Percentiles rank a stretch among this genome's conserved stretches.
Evolutionary conservation across 2,113 vertebrate species (phyloP).

Genomic region (Pangasianodon hypophthalmus): DNA sequence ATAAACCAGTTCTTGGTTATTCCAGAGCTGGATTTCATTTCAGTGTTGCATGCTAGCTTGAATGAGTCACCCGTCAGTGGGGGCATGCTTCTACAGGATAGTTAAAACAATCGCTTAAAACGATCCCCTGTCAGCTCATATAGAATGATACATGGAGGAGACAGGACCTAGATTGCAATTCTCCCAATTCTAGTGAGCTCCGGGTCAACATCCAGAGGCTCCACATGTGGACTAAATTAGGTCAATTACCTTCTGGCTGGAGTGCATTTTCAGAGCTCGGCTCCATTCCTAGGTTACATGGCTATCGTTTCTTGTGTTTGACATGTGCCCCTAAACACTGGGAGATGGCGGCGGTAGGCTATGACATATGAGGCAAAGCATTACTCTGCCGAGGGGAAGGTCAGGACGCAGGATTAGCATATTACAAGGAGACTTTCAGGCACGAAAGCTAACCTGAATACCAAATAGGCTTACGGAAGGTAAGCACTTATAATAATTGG

Average conservation of each 20-base stretch:
- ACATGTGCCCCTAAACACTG: slow-evolving; percentile 14
- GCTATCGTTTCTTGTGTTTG: slow-evolving; percentile 18
- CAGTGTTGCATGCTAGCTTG: background rate
- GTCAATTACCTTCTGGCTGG: slow-evolving; percentile 31
- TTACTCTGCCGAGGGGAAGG: slow-evolving; percentile 3
- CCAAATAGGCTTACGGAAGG: background rate
- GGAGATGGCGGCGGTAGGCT: slow-evolving; percentile 1
- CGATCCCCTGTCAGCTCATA: slow-evolving; percentile 9
- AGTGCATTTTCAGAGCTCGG: background rate
- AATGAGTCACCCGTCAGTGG: background rate
- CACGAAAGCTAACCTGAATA: slow-evolving; percentile 21
- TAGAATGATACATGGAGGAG: slow-evolving; percentile 13
- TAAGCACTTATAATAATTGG: slow-evolving; percentile 25
- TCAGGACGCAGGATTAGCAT: slow-evolving; percentile 19
- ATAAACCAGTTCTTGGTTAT: too few species aligned
- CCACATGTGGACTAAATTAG: slow-evolving; percentile 44
- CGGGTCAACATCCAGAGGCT: slow-evolving; percentile 13
- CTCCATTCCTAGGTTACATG: background rate
- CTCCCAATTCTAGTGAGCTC: background rate
- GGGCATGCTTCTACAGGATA: background rate
- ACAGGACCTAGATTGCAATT: slow-evolving; percentile 8
- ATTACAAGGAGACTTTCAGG: slow-evolving; percentile 29
- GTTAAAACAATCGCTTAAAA: background rate
- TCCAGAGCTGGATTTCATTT: background rate
- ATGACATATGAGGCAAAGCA: slow-evolving; percentile 5